Percentiles rank a stretch among this genome's conserved stretches.
Evolutionary conservation across 2,888 invertebrate species (phyloP).

Genomic region (Fragum fragum): DNA sequence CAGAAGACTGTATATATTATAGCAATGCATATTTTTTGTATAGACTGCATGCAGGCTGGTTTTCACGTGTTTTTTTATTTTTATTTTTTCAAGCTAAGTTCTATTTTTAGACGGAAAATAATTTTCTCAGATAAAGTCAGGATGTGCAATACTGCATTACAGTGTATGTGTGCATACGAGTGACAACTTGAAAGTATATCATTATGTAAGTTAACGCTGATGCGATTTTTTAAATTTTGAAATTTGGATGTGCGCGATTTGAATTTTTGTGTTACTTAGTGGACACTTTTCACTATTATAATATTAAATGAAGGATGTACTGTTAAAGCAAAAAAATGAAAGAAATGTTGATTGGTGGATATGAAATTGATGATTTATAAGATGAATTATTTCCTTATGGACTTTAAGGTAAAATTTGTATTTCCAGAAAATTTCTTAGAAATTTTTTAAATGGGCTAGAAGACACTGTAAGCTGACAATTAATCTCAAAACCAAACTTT

Average conservation of each 20-base stretch:
- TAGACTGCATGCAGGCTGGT: slow-evolving; percentile 18
- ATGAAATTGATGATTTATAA: no score
- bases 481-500: no score
- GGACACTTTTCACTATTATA: neutral
- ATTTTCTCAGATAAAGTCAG: slow-evolving; percentile 45
- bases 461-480: no score
- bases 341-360: no score
- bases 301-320: no score
- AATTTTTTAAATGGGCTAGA: no score
- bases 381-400: no score
- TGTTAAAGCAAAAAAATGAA: no score
- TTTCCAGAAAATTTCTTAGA: no score
- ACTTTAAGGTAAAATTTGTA: no score
- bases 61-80: slow-evolving; percentile 8
- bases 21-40: slow-evolving; percentile 56
- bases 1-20: slow-evolving; percentile 50
- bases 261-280: neutral
- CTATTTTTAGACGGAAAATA: slow-evolving; percentile 60
- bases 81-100: slow-evolving; percentile 35
- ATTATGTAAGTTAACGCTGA: slow-evolving; percentile 15
- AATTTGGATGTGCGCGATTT: neutral
- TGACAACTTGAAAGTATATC: slow-evolving; percentile 21
- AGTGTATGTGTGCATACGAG: slow-evolving; percentile 24
- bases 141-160: slow-evolving; percentile 27
- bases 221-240: slow-evolving; percentile 8